phyloP scores from a whole-genome alignment of 2,113 vertebrate species.

The Eidolon helvum region DNA sequence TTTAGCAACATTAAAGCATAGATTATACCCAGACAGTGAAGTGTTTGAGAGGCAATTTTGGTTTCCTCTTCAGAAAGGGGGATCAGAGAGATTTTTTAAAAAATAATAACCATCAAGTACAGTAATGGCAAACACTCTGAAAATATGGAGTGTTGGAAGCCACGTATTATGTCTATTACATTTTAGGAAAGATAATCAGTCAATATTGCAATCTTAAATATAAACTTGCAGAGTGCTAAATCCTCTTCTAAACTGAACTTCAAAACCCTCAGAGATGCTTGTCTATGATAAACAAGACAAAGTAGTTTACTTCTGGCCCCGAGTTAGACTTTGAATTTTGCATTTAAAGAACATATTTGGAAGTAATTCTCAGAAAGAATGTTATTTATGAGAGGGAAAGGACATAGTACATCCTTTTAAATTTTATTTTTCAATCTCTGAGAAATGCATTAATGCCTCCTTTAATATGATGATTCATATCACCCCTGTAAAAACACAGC shows the following conservation, averaged over 20 bases:
- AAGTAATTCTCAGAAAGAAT: constrained; percentile 46
- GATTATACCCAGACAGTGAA: background rate
- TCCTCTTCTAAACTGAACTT: constrained; percentile 44
- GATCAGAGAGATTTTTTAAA: constrained; percentile 10
- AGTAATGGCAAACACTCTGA: background rate
- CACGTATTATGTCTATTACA: background rate
- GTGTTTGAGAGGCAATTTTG: background rate
- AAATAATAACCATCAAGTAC: background rate
- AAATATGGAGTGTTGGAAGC: background rate
- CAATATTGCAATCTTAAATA: background rate
- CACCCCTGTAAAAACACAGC: background rate
- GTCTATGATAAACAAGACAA: constrained; percentile 31
- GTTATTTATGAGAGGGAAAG: constrained; percentile 51
- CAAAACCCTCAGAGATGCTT: background rate
- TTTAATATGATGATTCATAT: background rate
- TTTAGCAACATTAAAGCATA: background rate
- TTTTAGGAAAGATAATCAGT: background rate
- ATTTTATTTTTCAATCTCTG: background rate
- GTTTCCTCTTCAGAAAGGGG: background rate
- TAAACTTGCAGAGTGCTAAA: constrained; percentile 31
- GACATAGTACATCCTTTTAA: background rate
- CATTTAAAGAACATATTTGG: constrained; percentile 39
- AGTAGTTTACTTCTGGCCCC: background rate
- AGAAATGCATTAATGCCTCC: background rate
- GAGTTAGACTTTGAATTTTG: constrained; percentile 37